phyloP scores from a whole-genome alignment of 2,113 vertebrate species.

The Cinclus mexicanus region DNA sequence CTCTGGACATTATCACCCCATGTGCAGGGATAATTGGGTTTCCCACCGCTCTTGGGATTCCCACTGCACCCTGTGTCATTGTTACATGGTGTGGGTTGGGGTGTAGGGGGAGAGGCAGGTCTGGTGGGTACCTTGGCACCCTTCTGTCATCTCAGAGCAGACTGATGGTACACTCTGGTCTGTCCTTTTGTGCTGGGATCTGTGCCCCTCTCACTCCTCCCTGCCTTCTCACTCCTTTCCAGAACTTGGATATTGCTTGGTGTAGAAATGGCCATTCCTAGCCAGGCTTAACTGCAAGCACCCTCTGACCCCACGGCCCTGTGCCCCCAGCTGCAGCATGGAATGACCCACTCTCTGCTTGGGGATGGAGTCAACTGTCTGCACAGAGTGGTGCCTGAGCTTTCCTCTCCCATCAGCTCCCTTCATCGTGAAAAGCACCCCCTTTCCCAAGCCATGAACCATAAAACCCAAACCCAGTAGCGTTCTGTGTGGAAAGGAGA shows the following conservation, averaged over 20 bases:
- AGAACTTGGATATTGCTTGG: conserved; percentile 39
- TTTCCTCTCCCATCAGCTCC: conserved; percentile 10
- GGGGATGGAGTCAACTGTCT: neutral
- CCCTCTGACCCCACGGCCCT: accelerated
- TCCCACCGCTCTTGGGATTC: neutral
- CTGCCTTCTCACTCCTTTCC: neutral
- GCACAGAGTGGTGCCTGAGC: conserved; percentile 7
- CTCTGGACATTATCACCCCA: conserved; percentile 53
- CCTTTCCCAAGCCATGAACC: neutral
- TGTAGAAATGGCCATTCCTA: conserved; percentile 37
- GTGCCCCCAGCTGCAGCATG: neutral
- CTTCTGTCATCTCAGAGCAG: neutral
- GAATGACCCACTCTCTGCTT: neutral
- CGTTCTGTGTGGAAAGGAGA: conserved; percentile 6
- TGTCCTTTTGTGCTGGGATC: neutral
- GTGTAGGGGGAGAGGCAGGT: neutral
- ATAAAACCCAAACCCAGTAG: neutral
- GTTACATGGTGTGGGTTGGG: neutral
- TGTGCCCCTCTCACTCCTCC: neutral
- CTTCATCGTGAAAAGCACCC: neutral
- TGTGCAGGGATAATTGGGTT: neutral
- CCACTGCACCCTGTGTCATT: conserved; percentile 4
- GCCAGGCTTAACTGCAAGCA: neutral
- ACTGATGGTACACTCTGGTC: neutral
- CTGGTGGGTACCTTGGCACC: neutral